Base-by-base conservation (phyloP, 1,140 invertebrate species). In the Brachionus plicatilis region DNA sequence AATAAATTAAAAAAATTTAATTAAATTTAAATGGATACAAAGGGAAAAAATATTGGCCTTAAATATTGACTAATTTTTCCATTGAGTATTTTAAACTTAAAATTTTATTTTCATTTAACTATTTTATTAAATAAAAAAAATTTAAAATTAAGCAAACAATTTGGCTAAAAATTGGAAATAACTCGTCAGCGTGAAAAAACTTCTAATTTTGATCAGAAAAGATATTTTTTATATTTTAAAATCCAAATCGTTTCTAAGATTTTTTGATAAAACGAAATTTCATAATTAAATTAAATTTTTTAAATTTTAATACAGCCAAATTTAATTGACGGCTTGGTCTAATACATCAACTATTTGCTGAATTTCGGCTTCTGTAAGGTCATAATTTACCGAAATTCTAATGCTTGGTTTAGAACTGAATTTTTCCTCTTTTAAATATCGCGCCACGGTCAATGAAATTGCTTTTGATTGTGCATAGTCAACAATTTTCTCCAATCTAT, bases 351-450 rank as follows among this genome's bases (percentile, higher is more conserved):
- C 12, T 50, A 83, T 17, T 17, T 29, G 24, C n/a, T 83, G 37
- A 29, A 83, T 47, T 24, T 83, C 82, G 7, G 3, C 17, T 17
- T 83, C 82, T 8, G 14, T 83, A 17, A 83, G 24, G 7, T 83
- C 82, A 56, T 41, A 53, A 53, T 83, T 83, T 29, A 83, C 60
- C 24, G 60, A 50, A 47, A 83, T 53, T 8, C 82, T 43, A 70
- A 83, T 83, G 6, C 60, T 68, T 72, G 82, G 82, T 56, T 83
- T 68, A 33, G 68, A 43, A n/a, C 12, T 37, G n/a, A 27, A 43
- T 17, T 83, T 68, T 45, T 83, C 82, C 41, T 83, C 82, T 53
- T 83, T 83, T 33, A 83, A 56, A 56, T 83, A 83, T 6, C 82
- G n/a, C 9, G 60, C 65, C 9, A 83, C 82, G 24, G 82, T 83